phyloP scores from a whole-genome alignment of 2,888 invertebrate genomes.

The Hemaris fuciformis region DNA sequence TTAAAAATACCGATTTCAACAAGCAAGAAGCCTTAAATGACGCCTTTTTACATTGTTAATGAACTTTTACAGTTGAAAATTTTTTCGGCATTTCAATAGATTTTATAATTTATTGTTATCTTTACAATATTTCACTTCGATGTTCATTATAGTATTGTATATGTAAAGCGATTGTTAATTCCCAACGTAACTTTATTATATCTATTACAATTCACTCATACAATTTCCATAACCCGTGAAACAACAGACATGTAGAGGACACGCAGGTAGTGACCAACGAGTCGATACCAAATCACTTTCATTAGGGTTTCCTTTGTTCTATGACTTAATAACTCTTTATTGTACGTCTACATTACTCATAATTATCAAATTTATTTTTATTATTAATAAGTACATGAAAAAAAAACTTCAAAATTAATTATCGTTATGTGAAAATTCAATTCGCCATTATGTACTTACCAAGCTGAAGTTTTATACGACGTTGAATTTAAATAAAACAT shows the following conservation, averaged over 20 bases:
- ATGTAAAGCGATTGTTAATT: not conserved
- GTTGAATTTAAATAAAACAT: too few relatives aligned
- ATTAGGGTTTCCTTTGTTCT: not conserved
- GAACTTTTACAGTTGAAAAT: too few relatives aligned
- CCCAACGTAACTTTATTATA: not conserved
- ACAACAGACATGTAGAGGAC: not conserved
- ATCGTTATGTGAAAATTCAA: too few relatives aligned
- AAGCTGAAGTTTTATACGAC: too few relatives aligned
- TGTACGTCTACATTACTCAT: not conserved
- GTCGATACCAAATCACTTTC: not conserved
- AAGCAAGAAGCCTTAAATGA: too few relatives aligned
- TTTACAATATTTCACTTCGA: too few relatives aligned
- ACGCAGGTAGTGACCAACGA: not conserved
- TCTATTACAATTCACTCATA: not conserved
- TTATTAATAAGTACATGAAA: too few relatives aligned
- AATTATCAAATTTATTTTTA: too few relatives aligned
- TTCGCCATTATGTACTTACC: too few relatives aligned
- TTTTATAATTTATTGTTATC: not conserved
- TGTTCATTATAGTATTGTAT: not conserved
- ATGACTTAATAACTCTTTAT: not conserved
- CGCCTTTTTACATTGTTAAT: too few relatives aligned
- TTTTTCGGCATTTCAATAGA: not conserved
- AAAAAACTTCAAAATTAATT: too few relatives aligned
- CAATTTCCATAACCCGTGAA: not conserved
- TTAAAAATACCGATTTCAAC: too few relatives aligned